These are phyloP conservation scores for Pseudococcus jackbeardsleyi DNA, from an alignment of 2,888 invertebrate species.

Conservation along the genomic window DNA sequence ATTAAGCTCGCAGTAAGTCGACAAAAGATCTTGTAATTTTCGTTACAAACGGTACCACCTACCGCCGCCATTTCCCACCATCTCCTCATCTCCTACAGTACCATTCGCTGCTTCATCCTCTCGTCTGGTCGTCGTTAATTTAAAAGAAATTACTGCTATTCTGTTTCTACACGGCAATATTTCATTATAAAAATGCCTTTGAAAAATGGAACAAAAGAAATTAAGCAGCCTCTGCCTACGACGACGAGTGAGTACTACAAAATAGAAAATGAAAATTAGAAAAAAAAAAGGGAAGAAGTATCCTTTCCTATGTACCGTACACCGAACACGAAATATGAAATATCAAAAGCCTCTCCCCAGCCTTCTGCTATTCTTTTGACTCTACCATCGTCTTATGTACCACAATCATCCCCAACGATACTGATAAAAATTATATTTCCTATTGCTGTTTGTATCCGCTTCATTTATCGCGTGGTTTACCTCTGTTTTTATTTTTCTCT, in stretches of 20 bases:
- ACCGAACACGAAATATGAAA: conserved; percentile 37
- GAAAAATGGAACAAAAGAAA: conserved; percentile 59
- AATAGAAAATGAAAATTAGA: conserved; percentile 52
- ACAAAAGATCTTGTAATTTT: conserved; percentile 61
- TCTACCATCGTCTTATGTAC: not conserved
- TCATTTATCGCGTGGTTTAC: conserved; percentile 9
- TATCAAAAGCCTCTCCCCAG: not conserved
- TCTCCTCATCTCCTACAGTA: not conserved
- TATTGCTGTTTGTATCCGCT: not conserved
- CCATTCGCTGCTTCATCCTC: not conserved
- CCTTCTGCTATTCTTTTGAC: not conserved
- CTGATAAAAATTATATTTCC: conserved; percentile 33
- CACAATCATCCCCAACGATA: not conserved
- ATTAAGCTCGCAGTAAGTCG: conserved; percentile 60
- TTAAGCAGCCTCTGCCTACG: conserved; percentile 59
- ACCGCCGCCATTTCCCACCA: not conserved
- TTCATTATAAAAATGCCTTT: conserved; percentile 63
- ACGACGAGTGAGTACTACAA: conserved; percentile 37
- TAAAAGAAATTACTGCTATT: conserved; percentile 64
- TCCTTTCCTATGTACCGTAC: not conserved
- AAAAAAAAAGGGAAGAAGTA: conserved; percentile 19
- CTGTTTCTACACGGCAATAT: conserved; percentile 57
- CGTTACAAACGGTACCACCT: conserved; percentile 48
- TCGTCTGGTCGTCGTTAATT: conserved; percentile 56
- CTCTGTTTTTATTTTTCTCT: not conserved